These are phyloP conservation scores for Lasius platythorax DNA, from an alignment of 2,888 invertebrate species.

Conservation along the genomic window DNA sequence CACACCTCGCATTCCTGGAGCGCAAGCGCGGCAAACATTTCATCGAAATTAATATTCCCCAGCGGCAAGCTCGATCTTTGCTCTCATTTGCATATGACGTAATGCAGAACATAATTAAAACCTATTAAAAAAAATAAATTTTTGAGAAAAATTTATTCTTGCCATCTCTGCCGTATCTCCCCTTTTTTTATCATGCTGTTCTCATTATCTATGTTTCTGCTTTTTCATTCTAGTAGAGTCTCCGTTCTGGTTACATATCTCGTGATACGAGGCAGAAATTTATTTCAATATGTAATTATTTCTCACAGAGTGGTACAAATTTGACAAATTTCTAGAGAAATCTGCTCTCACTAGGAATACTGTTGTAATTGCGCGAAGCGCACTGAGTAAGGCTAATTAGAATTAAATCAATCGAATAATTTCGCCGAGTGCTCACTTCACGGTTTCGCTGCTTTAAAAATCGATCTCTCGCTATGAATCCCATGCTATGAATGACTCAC, in stretches of 20 bases:
- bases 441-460: constrained; percentile 3
- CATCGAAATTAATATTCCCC: constrained; percentile 23
- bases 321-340: not conserved
- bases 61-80: constrained; percentile 24
- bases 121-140: constrained; percentile 25
- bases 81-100: constrained; percentile 18
- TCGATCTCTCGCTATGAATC: constrained; percentile 39
- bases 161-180: not conserved
- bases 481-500: constrained; percentile 47
- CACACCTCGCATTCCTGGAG: constrained; percentile 15
- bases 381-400: not conserved
- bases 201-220: constrained; percentile 7
- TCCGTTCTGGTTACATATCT: constrained; percentile 6
- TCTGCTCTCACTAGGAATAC: not conserved
- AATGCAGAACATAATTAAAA: constrained; percentile 2
- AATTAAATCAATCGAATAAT: constrained; percentile 3
- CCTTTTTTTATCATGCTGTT: not conserved
- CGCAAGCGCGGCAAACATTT: constrained; percentile 17
- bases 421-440: not conserved
- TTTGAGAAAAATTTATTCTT: not conserved
- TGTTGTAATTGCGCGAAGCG: not conserved
- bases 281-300: not conserved
- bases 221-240: not conserved
- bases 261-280: not conserved
- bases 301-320: not conserved